Conservation (phyloP, 1,140 invertebrate genomes). For the Onthophagus taurus region DNA sequence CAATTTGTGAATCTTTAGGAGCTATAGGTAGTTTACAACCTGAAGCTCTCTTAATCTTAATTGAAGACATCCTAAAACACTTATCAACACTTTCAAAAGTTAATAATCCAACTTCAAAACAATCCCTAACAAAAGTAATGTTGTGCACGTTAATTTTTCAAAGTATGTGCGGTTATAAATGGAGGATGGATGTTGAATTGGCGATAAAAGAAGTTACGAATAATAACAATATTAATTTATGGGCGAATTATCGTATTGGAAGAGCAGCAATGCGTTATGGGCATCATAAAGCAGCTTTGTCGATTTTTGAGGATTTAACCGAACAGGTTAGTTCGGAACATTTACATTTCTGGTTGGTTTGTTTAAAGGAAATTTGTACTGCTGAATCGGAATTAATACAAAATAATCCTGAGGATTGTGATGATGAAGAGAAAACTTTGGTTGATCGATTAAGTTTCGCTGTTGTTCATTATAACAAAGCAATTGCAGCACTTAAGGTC, state of each 20-base stretch:
- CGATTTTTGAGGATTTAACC: conserved; percentile 56
- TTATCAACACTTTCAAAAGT: conserved; percentile 32
- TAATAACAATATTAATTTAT: conserved; percentile 58
- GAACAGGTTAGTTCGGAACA: conserved; percentile 79
- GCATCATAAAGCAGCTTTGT: conserved; percentile 63
- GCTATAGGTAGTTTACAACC: conserved; percentile 60
- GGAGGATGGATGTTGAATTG: conserved; percentile 48
- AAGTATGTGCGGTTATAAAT: conserved; percentile 56
- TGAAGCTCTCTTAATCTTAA: conserved; percentile 45
- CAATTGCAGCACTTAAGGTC: conserved; percentile 57
- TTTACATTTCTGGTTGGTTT: conserved; percentile 81
- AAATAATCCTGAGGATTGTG: conserved; percentile 29
- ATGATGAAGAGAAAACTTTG: conserved; percentile 32
- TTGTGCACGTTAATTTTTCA: conserved; percentile 76
- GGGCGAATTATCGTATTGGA: conserved; percentile 80
- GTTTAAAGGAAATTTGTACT: conserved; percentile 59
- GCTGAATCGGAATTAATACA: conserved; percentile 42
- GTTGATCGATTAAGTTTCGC: conserved; percentile 51
- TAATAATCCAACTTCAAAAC: conserved; percentile 21
- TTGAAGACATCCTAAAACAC: conserved; percentile 48
- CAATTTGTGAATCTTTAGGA: conserved; percentile 53
- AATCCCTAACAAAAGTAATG: conserved; percentile 46
- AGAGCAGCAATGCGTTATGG: conserved; percentile 77
- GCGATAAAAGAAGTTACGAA: conserved; percentile 48
- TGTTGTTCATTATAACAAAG: conserved; percentile 49